These are phyloP conservation scores for Myotis daubentonii DNA, from an alignment of 2,797 vertebrate species.

Conservation along the genomic window DNA sequence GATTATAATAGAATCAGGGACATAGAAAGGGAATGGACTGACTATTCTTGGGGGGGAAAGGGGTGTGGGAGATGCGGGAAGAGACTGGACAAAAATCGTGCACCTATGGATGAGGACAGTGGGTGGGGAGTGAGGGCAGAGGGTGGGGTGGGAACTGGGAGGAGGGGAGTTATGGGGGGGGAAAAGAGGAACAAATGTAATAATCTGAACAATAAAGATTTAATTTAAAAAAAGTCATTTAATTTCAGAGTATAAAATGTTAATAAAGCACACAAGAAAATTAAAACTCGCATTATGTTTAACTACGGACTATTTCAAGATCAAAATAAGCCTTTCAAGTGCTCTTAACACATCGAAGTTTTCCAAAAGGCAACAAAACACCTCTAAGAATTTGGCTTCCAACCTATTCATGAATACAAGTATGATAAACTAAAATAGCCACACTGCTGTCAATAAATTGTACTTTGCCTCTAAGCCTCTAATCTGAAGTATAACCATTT, in stretches of 20 bases:
- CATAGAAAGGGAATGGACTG: too few relatives aligned
- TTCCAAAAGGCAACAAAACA: conserved; percentile 51
- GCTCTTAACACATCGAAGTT: conserved; percentile 20
- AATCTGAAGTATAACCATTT: conserved; percentile 23
- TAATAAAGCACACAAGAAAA: conserved; percentile 58
- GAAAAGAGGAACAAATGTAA: too few relatives aligned
- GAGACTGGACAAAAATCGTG: too few relatives aligned
- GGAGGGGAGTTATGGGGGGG: too few relatives aligned
- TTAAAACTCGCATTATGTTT: conserved; percentile 25
- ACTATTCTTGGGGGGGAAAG: too few relatives aligned
- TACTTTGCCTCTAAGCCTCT: background rate
- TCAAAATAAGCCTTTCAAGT: conserved; percentile 34
- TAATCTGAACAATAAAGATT: too few relatives aligned
- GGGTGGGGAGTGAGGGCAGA: too few relatives aligned
- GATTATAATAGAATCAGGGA: too few relatives aligned
- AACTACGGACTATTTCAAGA: conserved; percentile 58
- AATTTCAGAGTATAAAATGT: conserved; percentile 38
- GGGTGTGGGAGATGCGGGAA: too few relatives aligned
- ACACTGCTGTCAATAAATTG: conserved; percentile 12
- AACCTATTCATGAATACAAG: conserved; percentile 14
- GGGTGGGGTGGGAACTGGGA: too few relatives aligned
- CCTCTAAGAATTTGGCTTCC: conserved; percentile 45
- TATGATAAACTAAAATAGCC: background rate
- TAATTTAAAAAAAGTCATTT: conserved; percentile 31
- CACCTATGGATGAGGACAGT: too few relatives aligned